Conservation (phyloP, 2,113 vertebrate species). For the Hyaena hyaena region DNA sequence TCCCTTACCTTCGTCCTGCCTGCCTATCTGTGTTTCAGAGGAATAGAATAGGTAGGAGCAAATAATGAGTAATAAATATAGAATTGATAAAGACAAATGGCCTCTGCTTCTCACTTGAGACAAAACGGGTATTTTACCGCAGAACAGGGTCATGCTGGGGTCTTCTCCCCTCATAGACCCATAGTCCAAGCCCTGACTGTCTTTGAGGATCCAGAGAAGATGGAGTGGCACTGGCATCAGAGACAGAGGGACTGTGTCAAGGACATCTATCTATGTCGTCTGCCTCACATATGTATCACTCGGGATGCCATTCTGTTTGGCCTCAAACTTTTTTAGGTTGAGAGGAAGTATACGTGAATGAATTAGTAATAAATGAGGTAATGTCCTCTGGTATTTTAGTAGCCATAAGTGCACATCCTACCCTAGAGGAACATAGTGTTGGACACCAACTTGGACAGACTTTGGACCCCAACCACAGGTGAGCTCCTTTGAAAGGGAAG, state of each 20-base stretch:
- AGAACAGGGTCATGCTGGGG: neutral
- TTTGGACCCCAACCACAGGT: neutral
- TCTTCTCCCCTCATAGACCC: neutral
- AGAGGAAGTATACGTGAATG: neutral
- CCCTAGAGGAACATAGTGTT: neutral
- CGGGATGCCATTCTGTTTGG: neutral
- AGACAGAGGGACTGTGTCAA: neutral
- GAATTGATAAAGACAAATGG: neutral
- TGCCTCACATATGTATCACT: neutral
- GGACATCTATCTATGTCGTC: neutral
- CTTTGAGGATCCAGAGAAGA: neutral
- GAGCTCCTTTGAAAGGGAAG: neutral
- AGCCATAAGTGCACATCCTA: neutral
- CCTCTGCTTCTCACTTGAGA: neutral
- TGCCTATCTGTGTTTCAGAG: neutral
- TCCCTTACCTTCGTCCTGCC: neutral
- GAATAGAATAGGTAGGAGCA: neutral
- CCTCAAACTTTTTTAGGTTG: neutral
- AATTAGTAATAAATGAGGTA: neutral
- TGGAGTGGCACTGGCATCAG: neutral
- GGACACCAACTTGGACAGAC: neutral
- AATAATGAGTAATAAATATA: neutral
- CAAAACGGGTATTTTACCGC: neutral
- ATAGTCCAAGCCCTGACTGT: neutral
- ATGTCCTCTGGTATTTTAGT: neutral